Evolutionary conservation across 2,888 invertebrate species (phyloP).

Genomic region (Cerceris ruficornis): DNA sequence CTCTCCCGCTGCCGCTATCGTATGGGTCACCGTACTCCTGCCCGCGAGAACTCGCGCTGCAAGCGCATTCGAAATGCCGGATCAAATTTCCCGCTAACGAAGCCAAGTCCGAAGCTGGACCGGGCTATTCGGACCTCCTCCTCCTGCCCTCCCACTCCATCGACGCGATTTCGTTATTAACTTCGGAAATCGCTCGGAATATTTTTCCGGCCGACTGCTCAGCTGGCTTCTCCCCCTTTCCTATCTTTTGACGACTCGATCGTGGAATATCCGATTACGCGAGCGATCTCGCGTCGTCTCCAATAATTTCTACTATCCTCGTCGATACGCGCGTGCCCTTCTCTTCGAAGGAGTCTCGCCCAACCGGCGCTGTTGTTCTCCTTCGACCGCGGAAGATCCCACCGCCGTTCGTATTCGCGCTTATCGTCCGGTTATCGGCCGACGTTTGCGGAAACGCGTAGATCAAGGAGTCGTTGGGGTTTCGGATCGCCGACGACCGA

Average conservation of each 20-base stretch:
- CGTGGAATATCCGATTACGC: background rate
- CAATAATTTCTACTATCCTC: too few relatives aligned
- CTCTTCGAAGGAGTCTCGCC: background rate
- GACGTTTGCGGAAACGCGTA: too few relatives aligned
- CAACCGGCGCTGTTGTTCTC: background rate
- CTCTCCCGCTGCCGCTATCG: background rate
- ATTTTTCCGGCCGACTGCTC: background rate
- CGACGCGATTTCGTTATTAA: constrained; percentile 46
- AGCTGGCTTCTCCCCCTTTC: background rate
- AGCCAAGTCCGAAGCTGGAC: constrained; percentile 62
- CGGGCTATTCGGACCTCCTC: constrained; percentile 26
- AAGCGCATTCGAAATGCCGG: constrained; percentile 61
- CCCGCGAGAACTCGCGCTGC: background rate
- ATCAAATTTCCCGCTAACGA: constrained; percentile 71
- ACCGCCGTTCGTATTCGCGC: background rate
- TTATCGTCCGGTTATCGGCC: background rate
- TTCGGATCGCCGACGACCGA: background rate
- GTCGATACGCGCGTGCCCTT: background rate
- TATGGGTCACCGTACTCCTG: background rate
- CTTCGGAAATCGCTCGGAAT: constrained; percentile 7
- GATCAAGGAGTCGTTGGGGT: too few relatives aligned
- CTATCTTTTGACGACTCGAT: background rate
- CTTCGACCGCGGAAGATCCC: background rate
- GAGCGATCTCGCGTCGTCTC: background rate
- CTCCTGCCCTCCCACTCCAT: background rate